Evolutionary conservation across 2,797 vertebrate species (phyloP), one percentile per base, ranked within the genome.

Genomic region (Miichthys miiuy): DNA sequence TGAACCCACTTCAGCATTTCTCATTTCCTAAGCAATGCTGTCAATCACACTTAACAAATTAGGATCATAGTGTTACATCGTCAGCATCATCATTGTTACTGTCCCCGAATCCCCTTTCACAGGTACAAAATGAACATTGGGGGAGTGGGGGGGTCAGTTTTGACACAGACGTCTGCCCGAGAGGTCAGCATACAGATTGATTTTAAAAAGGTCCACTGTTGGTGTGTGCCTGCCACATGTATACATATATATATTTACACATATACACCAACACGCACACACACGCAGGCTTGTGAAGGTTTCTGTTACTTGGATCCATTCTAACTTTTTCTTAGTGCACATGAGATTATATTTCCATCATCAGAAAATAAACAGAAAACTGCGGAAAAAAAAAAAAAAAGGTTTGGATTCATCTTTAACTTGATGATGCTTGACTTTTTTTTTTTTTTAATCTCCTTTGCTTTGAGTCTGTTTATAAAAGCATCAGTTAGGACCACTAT

Each of bases 241-340:
- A 94, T 92, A 94, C 92, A 93, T 90, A 93, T 92, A 91, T 91
- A 92, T 95, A 95, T 94, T 92, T 94, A 94, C 92, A 94, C 90
- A 92, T 88, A 81, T 86, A 91, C 89, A 89, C 85, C 41, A 79
- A 75, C 81, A 69, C 74, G 7, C 87, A 82, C 81, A 81, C 91
- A 73, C 90, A 88, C 81, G 47, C 92, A 90, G 87, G 90, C 90
- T 90, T 81, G 79, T 91, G 88, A 93, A 86, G 87, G 80, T 91
- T 89, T 94, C 80, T 86, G 83, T 86, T 75, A 85, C 80, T 86
- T 89, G 80, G 84, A 90, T 92, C 89, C 86, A 78, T 86, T 92
- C 85, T 86, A 78, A 87, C 83, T 65, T 91, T 87, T 84, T 84
- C 88, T 87, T 92, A 93, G 93, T 95, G 93, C 93, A 94, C 90